Evolutionary conservation across 2,888 invertebrate genomes (phyloP).

Genomic region (Teinopalpus imperialis): DNA sequence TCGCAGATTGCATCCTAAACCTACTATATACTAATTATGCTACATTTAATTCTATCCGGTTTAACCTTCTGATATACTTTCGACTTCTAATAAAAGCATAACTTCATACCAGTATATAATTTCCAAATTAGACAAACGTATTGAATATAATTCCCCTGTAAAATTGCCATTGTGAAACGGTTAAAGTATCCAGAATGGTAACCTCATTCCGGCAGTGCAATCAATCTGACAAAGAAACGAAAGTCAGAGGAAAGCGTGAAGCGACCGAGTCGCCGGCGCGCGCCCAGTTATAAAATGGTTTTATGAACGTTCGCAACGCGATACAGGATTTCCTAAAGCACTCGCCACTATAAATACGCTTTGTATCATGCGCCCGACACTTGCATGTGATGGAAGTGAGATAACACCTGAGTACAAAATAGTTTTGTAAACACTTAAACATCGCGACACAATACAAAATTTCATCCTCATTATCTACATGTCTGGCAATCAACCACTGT

Average conservation of each 20-base stretch:
- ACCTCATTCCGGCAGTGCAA: not conserved
- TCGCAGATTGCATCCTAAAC: no score
- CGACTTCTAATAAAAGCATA: no score
- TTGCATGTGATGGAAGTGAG: not conserved
- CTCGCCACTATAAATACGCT: constrained; percentile 4
- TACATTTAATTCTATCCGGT: no score
- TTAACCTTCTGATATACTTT: no score
- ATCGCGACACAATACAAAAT: no score
- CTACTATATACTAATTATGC: no score
- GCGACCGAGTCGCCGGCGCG: not conserved
- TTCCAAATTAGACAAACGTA: no score
- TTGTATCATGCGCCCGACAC: not conserved
- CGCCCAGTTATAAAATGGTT: not conserved
- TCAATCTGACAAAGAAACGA: constrained; percentile 7
- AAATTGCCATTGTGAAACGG: not conserved
- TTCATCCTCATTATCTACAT: no score
- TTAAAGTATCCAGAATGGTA: not conserved
- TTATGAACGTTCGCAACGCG: constrained; percentile 1
- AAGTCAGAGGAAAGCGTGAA: not conserved
- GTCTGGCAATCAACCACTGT: no score
- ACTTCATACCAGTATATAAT: no score
- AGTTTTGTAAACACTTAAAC: no score
- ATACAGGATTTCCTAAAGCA: constrained; percentile 9
- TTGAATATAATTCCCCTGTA: not conserved
- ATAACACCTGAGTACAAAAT: no score